phyloP scores from a whole-genome alignment of 2,888 invertebrate species.

The Blastobasis adustella region DNA sequence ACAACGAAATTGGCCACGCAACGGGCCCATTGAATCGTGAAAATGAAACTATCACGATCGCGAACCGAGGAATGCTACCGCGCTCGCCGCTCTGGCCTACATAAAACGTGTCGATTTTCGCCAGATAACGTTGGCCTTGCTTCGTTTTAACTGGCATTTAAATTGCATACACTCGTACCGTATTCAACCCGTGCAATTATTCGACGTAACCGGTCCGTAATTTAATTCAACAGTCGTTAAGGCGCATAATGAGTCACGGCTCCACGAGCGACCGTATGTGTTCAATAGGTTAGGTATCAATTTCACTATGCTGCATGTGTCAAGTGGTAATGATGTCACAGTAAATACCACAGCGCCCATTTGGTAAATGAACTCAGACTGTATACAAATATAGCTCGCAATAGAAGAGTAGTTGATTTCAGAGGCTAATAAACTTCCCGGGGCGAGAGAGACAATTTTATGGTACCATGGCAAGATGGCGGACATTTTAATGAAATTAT shows the following conservation, averaged over 20 bases:
- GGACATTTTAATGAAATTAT: no score
- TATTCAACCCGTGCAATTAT: slow-evolving; percentile 50
- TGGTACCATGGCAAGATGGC: no score
- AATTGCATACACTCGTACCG: slow-evolving; percentile 49
- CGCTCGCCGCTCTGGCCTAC: slow-evolving; percentile 52
- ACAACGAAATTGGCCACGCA: slow-evolving; percentile 48
- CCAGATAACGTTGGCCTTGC: slow-evolving; percentile 64
- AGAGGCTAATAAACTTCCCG: no score
- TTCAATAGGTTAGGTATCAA: slow-evolving; percentile 24
- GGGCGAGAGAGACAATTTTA: no score
- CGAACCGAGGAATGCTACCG: slow-evolving; percentile 56
- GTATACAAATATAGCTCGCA: no score
- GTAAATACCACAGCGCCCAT: neutral
- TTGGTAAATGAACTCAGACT: no score
- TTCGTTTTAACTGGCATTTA: slow-evolving; percentile 51
- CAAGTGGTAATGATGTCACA: slow-evolving; percentile 33
- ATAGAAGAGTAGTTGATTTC: no score
- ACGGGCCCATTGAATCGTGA: slow-evolving; percentile 57
- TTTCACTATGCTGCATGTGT: slow-evolving; percentile 21
- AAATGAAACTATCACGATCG: slow-evolving; percentile 63
- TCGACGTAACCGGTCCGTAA: slow-evolving; percentile 54
- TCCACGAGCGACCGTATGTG: slow-evolving; percentile 19
- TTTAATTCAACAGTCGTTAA: slow-evolving; percentile 39
- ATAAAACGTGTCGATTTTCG: slow-evolving; percentile 64
- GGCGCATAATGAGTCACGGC: slow-evolving; percentile 44